Evolutionary conservation across 2,888 invertebrate genomes (phyloP).

Genomic region (Mystacides longicornis): DNA sequence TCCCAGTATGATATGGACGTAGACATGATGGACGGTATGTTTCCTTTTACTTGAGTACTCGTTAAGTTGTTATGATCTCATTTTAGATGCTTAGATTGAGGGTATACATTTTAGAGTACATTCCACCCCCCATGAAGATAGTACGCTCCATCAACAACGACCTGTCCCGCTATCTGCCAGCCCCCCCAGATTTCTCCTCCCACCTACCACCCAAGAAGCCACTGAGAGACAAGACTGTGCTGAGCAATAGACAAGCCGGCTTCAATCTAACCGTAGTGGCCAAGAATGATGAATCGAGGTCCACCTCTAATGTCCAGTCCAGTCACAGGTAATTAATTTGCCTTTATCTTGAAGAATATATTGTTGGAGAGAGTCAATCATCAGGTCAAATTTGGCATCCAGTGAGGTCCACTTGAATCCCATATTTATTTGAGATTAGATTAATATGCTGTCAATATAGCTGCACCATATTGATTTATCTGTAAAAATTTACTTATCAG

Average conservation of each 20-base stretch:
- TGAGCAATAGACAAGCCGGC: constrained; percentile 29
- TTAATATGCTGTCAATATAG: too few relatives aligned
- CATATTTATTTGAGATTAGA: too few relatives aligned
- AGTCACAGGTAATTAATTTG: too few relatives aligned
- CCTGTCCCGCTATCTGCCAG: constrained; percentile 20
- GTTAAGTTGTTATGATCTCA: background rate
- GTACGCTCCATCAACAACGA: constrained; percentile 45
- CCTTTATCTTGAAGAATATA: too few relatives aligned
- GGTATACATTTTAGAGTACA: constrained; percentile 21
- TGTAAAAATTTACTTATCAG: too few relatives aligned
- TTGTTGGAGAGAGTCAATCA: too few relatives aligned
- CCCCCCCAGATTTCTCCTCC: constrained; percentile 33
- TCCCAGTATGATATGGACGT: constrained; percentile 20
- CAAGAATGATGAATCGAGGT: constrained; percentile 37
- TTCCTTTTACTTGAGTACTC: background rate
- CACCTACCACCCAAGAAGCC: constrained; percentile 29
- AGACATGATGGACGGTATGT: constrained; percentile 21
- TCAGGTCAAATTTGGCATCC: too few relatives aligned
- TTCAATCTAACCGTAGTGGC: constrained; percentile 42
- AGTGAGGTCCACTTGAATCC: too few relatives aligned
- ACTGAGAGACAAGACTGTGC: constrained; percentile 26
- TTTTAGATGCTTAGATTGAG: background rate
- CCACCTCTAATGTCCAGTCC: too few relatives aligned
- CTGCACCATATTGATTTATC: too few relatives aligned
- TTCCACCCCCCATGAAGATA: constrained; percentile 33